Evolutionary conservation across 2,888 invertebrate genomes (phyloP).

Genomic region (Epirrita christyi): DNA sequence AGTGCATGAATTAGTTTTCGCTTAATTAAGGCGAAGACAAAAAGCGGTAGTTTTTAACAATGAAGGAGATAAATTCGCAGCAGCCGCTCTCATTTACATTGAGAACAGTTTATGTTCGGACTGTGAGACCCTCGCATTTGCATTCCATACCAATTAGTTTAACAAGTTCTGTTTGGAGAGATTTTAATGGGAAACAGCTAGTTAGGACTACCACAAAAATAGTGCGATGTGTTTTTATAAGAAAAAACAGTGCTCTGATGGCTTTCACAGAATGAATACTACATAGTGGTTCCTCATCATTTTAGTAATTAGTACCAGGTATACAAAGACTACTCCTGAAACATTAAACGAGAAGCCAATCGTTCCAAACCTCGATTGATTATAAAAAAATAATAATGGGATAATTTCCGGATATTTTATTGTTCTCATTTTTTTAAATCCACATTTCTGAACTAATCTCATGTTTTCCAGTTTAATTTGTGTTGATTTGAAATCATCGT

Average conservation of each 20-base stretch:
- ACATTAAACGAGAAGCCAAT: no score
- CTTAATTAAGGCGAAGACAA: slow-evolving; percentile 40
- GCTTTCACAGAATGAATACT: neutral
- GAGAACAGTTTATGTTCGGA: slow-evolving; percentile 65
- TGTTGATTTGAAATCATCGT: no score
- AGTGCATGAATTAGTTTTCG: slow-evolving; percentile 38
- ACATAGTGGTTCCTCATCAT: no score
- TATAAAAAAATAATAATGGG: no score
- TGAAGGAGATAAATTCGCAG: slow-evolving; percentile 58
- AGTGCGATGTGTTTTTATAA: no score
- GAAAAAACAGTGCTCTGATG: neutral
- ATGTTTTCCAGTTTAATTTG: no score
- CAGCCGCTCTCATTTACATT: slow-evolving; percentile 69
- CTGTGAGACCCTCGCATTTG: slow-evolving; percentile 66
- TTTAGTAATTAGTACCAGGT: neutral
- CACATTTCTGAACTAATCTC: no score
- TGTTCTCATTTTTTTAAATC: no score
- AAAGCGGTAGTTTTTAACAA: slow-evolving; percentile 44
- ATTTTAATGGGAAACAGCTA: slow-evolving; percentile 30
- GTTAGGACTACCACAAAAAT: slow-evolving; percentile 4
- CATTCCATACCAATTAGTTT: slow-evolving; percentile 77
- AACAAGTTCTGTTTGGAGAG: slow-evolving; percentile 59
- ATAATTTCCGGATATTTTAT: no score
- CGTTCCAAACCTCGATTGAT: no score
- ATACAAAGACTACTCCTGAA: neutral